Conservation (phyloP, 2,113 vertebrate species). For the Chascanopsetta lugubris region DNA sequence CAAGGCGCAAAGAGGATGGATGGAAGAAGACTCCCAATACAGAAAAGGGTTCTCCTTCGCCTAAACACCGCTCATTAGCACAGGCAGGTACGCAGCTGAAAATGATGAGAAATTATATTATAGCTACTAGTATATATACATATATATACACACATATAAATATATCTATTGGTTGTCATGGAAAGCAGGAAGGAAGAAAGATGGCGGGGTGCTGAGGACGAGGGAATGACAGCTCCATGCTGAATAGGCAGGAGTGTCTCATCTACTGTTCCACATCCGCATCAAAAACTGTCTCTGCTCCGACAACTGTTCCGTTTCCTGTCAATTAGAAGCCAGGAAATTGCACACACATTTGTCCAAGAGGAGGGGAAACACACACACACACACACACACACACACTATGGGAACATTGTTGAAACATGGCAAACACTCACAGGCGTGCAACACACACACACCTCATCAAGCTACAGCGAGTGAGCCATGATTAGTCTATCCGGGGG, state of each 20-base stretch:
- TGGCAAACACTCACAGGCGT: background rate
- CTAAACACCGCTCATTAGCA: slow-evolving; percentile 72
- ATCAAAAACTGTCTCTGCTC: slow-evolving; percentile 50
- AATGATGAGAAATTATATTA: too few relatives aligned
- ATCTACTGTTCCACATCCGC: slow-evolving; percentile 62
- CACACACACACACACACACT: background rate
- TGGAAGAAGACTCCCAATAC: slow-evolving; percentile 61
- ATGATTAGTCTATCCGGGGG: slow-evolving; percentile 61
- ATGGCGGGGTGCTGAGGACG: slow-evolving; percentile 54
- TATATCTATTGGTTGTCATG: too few relatives aligned
- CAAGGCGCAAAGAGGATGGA: slow-evolving; percentile 55
- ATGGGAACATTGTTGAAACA: background rate
- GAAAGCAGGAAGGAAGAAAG: slow-evolving; percentile 52
- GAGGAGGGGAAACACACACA: slow-evolving; percentile 2
- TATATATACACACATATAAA: too few relatives aligned
- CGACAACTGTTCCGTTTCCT: slow-evolving; percentile 66
- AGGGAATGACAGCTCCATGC: slow-evolving; percentile 61
- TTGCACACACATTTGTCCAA: slow-evolving; percentile 60
- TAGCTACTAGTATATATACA: too few relatives aligned
- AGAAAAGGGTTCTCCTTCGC: slow-evolving; percentile 46
- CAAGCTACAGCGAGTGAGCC: slow-evolving; percentile 49
- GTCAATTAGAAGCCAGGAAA: slow-evolving; percentile 72
- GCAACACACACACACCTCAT: slow-evolving; percentile 43
- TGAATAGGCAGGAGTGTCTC: slow-evolving; percentile 64
- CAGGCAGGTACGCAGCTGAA: slow-evolving; percentile 37